phyloP scores from a whole-genome alignment of 2,113 vertebrate genomes.

The Pseudorectes ferrugineus region DNA sequence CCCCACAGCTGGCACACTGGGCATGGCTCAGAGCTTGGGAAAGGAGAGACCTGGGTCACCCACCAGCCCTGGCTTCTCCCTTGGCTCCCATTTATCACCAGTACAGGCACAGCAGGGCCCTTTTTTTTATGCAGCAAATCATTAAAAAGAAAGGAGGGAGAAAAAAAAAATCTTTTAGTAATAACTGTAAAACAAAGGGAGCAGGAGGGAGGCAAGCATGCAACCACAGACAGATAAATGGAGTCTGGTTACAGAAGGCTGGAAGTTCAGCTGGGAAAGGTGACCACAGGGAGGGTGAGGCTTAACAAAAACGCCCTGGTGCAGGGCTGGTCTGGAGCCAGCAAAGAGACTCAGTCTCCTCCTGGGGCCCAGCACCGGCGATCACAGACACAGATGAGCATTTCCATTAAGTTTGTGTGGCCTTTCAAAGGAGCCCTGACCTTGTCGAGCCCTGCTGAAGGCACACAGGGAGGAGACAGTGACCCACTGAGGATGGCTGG shows the following conservation, averaged over 20 bases:
- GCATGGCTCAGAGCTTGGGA: neutral
- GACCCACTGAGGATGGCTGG: neutral
- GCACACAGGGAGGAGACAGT: rapidly evolving
- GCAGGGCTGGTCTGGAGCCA: neutral
- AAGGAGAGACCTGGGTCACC: neutral
- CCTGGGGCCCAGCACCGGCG: rapidly evolving
- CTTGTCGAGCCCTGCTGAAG: rapidly evolving
- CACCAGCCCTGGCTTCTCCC: neutral
- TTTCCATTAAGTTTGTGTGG: neutral
- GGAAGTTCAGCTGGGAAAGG: neutral
- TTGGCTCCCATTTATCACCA: constrained; percentile 14
- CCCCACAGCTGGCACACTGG: neutral
- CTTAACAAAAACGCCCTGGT: neutral
- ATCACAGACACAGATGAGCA: neutral
- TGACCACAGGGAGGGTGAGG: neutral
- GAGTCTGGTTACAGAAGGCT: neutral
- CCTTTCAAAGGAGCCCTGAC: neutral
- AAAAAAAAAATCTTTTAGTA: rapidly evolving
- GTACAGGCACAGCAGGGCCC: neutral
- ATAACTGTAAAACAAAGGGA: neutral
- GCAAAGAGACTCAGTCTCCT: neutral
- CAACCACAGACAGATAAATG: neutral
- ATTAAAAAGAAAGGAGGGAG: neutral
- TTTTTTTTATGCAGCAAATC: neutral
- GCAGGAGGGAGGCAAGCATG: neutral